phyloP scores from a whole-genome alignment of 2,888 invertebrate genomes.

The Harmothoe impar region DNA sequence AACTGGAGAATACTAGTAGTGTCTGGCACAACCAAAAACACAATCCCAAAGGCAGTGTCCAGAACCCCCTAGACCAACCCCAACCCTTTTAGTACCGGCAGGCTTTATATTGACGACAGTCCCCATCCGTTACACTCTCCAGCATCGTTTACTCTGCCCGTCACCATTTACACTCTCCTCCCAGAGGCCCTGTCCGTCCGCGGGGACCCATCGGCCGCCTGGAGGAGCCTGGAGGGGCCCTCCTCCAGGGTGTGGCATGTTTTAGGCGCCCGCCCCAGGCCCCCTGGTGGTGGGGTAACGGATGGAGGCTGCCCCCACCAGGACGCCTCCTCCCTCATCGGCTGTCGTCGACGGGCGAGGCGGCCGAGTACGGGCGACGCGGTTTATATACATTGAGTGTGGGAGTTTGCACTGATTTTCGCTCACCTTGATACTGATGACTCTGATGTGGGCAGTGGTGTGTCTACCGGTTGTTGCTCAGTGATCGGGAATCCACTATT shows the following conservation, averaged over 20 bases:
- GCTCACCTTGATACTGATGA: not conserved
- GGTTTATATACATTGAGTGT: not conserved
- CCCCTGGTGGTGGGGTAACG: not conserved
- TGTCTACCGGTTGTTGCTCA: not conserved
- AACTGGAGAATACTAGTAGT: too few relatives aligned
- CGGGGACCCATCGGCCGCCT: slow-evolving; percentile 1
- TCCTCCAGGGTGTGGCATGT: not conserved
- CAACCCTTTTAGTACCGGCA: not conserved
- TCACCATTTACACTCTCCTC: slow-evolving; percentile 15
- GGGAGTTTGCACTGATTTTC: slow-evolving; percentile 1
- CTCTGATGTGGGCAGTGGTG: too few relatives aligned
- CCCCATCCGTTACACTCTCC: not conserved
- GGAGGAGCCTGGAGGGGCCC: not conserved
- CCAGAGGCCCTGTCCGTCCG: not conserved
- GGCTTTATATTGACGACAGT: not conserved
- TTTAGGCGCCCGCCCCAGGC: not conserved
- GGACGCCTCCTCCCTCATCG: slow-evolving; percentile 9
- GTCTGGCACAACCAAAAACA: too few relatives aligned
- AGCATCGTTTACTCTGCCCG: not conserved
- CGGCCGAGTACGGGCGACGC: not conserved
- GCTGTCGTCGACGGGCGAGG: not conserved
- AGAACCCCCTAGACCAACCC: too few relatives aligned
- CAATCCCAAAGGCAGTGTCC: too few relatives aligned
- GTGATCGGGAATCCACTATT: too few relatives aligned
- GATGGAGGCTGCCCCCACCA: not conserved